Base-by-base conservation (phyloP, 2,797 vertebrate genomes). In the Uromys caudimaculatus region DNA sequence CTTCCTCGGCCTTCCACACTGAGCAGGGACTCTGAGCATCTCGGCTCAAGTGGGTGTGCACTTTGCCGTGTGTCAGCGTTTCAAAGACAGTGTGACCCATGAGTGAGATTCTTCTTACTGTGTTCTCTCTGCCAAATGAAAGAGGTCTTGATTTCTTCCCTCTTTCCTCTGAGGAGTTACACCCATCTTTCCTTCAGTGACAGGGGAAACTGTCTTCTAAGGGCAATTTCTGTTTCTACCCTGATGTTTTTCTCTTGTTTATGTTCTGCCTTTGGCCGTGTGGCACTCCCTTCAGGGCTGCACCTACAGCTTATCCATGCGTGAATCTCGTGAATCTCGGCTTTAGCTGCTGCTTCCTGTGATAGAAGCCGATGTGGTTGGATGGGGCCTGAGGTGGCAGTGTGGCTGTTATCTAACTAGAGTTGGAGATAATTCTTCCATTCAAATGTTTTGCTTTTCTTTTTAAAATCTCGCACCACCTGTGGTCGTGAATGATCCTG, bases 191-290 rank as follows among this genome's bases (percentile, higher is more conserved):
- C 93, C 87, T 90, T 97, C 92, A 94, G 83, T 95, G 94, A 97
- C 97, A 97, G 69, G 94, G 88, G 89, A 96, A 95, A 84, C 91
- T 97, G 94, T 96, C 96, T 95, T 91, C 97, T 94, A 90, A 95
- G 97, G 91, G 93, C 69, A 94, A 95, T 95, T 96, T 97, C 81
- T 96, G 91, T 96, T 96, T 83, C 93, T 91, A n/a, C 21, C 29
- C 86, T 90, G 96, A 94, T 86, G 83, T 92, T 91, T 96, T 94
- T 93, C 85, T 94, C 96, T 81, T 91, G 95, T 96, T 97, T 94
- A 90, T 85, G 83, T 93, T 95, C 94, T 92, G 95, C 82, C 87
- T 91, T 94, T 94, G 93, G 95, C 96, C 94, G 47, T 81, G 78
- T 95, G 96, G 93, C 90, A 90, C 35, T 38, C 93, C 76, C 96